These are phyloP conservation scores for Brachyptera risi DNA, from an alignment of 2,888 invertebrate genomes.

Conservation along the genomic window DNA sequence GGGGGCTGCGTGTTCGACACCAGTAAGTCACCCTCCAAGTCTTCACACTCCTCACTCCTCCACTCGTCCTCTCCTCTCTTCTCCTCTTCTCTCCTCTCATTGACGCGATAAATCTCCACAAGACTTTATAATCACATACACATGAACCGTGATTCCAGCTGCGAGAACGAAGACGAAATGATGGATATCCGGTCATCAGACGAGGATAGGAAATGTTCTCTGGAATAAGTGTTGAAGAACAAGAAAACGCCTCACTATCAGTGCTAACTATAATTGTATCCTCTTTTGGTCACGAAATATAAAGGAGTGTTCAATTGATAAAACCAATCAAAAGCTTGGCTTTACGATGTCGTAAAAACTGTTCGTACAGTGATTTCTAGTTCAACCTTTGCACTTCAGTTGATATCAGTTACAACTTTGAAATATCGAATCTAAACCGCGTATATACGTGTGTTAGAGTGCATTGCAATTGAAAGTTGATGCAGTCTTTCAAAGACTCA, in stretches of 20 bases:
- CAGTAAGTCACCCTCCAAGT: constrained; percentile 31
- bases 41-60: constrained; percentile 31
- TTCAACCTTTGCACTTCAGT: too few relatives aligned
- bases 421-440: too few relatives aligned
- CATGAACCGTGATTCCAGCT: constrained; percentile 34
- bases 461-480: too few relatives aligned
- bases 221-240: constrained; percentile 16
- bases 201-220: constrained; percentile 27
- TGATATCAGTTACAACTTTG: too few relatives aligned
- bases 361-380: constrained; percentile 6
- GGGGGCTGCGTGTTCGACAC: constrained; percentile 30
- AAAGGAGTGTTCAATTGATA: neutral
- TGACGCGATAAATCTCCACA: constrained; percentile 30
- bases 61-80: too few relatives aligned
- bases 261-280: neutral
- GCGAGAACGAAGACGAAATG: constrained; percentile 32
- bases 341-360: neutral
- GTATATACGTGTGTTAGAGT: too few relatives aligned
- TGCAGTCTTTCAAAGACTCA: too few relatives aligned
- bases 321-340: neutral
- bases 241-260: constrained; percentile 17
- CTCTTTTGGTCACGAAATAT: constrained; percentile 7
- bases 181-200: constrained; percentile 32
- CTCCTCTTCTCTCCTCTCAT: constrained; percentile 17
- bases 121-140: constrained; percentile 33